Conservation (phyloP, 1,140 invertebrate genomes). For the Apis cerana region DNA sequence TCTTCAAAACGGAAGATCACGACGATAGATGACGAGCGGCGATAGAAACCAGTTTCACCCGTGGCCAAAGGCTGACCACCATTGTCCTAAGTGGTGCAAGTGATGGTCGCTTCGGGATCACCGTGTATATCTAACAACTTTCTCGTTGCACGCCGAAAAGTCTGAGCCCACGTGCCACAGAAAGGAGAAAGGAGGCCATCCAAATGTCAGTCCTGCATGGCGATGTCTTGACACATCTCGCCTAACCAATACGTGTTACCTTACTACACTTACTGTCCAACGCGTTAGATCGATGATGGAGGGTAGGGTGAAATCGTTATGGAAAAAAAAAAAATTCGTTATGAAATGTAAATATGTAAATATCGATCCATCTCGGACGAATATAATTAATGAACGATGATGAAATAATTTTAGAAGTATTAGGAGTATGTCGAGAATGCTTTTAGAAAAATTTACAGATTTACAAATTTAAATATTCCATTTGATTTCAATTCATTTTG, state of each 20-base stretch:
- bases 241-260: conserved; percentile 1
- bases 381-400: too few relatives aligned
- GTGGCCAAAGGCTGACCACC: neutral
- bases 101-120: conserved; percentile 2
- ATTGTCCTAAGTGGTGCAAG: neutral
- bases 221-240: conserved; percentile 40
- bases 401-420: too few relatives aligned
- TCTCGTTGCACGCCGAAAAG: conserved; percentile 64
- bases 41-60: neutral
- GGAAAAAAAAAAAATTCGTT: too few relatives aligned
- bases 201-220: conserved; percentile 63
- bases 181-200: conserved; percentile 68
- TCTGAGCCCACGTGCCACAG: conserved; percentile 55
- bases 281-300: too few relatives aligned
- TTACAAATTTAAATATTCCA: too few relatives aligned
- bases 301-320: too few relatives aligned
- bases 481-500: too few relatives aligned
- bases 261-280: too few relatives aligned
- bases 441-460: too few relatives aligned
- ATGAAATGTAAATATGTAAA: too few relatives aligned
- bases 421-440: too few relatives aligned
- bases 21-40: neutral
- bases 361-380: too few relatives aligned
- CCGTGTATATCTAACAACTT: conserved; percentile 61
- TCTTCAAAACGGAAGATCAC: neutral